Evolutionary conservation across 2,113 vertebrate genomes (phyloP).

Genomic region (Penelope pileata): DNA sequence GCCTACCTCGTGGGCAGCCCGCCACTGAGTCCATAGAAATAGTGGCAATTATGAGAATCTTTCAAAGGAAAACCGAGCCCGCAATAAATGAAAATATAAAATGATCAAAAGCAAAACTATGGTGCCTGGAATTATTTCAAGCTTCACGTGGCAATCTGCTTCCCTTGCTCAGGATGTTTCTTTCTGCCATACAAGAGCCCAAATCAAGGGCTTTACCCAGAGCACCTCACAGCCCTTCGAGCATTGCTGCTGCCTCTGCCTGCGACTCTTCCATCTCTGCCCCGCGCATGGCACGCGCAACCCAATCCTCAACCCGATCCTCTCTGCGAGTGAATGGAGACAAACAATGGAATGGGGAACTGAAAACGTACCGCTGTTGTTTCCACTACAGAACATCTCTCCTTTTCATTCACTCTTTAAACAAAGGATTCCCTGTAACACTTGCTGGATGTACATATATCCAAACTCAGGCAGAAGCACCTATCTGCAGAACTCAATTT

Average conservation of each 20-base stretch:
- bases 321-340: neutral
- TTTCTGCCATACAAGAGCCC: neutral
- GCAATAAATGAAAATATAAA: neutral
- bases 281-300: no score
- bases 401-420: neutral
- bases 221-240: neutral
- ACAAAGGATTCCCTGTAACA: neutral
- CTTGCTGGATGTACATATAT: neutral
- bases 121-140: neutral
- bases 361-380: neutral
- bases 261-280: no score
- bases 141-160: neutral
- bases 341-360: neutral
- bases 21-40: no score
- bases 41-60: neutral
- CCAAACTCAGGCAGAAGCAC: neutral
- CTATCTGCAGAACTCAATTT: neutral
- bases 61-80: neutral
- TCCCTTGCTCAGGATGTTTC: neutral
- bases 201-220: neutral
- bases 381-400: neutral
- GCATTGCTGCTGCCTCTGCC: neutral
- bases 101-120: no score
- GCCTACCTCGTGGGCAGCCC: neutral
- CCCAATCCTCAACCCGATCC: neutral